Conservation (phyloP, 2,113 vertebrate genomes). For the Hypocryptadius cinnamomeus region DNA sequence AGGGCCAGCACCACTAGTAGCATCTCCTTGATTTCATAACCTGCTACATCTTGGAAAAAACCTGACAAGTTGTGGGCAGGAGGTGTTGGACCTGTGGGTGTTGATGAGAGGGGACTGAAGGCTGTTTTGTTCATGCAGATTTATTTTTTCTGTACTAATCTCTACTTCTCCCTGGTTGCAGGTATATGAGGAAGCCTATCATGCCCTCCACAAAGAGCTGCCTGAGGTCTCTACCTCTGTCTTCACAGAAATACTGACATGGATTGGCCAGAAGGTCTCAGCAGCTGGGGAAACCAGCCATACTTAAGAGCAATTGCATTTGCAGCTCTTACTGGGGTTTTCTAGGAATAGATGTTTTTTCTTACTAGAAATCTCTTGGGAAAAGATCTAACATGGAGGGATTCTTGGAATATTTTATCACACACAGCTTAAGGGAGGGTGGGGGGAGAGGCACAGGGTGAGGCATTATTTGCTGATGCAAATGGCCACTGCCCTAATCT, state of each 20-base stretch:
- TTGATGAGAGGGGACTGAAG: background rate
- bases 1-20: background rate
- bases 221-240: constrained; percentile 82
- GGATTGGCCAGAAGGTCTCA: constrained; percentile 76
- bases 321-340: background rate
- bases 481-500: background rate
- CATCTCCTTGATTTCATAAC: background rate
- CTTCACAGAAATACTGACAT: constrained; percentile 82
- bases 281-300: constrained; percentile 12
- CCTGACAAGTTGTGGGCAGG: background rate
- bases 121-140: background rate
- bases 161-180: constrained; percentile 36
- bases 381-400: background rate
- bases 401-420: constrained; percentile 21
- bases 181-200: constrained; percentile 89
- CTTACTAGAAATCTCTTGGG: background rate
- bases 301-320: constrained; percentile 27
- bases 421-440: background rate
- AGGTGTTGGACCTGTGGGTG: background rate
- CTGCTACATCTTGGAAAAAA: background rate
- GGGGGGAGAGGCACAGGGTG: background rate
- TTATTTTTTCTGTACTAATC: background rate
- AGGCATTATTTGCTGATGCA: background rate
- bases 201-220: constrained; percentile 91
- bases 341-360: constrained; percentile 23